phyloP scores from a whole-genome alignment of 2,797 vertebrate genomes.

The Enteromius thamalakanensis region DNA sequence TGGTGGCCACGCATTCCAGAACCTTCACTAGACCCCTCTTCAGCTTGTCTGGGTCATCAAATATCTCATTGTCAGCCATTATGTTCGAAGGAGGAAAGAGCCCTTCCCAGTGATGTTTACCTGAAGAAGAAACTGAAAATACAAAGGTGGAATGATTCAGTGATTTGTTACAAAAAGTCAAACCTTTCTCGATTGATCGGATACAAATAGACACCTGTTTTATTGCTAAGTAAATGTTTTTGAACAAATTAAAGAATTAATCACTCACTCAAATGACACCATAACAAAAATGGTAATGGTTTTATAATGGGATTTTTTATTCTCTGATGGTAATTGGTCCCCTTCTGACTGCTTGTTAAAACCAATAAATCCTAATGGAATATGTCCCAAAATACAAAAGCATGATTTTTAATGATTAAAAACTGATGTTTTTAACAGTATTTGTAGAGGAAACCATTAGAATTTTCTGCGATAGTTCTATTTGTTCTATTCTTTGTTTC shows the following conservation, averaged over 20 bases:
- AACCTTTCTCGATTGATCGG: neutral
- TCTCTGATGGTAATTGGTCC: too few relatives aligned
- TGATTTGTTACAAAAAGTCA: too few relatives aligned
- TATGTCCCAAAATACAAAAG: too few relatives aligned
- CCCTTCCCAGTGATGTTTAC: neutral
- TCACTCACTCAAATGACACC: neutral
- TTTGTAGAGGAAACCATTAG: too few relatives aligned
- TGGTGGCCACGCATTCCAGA: slow-evolving; percentile 76
- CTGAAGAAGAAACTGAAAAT: slow-evolving; percentile 8
- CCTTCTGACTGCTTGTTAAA: too few relatives aligned
- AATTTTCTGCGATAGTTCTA: too few relatives aligned
- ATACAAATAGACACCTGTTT: too few relatives aligned
- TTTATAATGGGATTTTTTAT: too few relatives aligned
- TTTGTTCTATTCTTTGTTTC: neutral
- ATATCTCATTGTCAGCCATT: slow-evolving; percentile 63
- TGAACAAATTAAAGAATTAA: neutral
- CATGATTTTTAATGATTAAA: too few relatives aligned
- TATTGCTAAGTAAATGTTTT: neutral
- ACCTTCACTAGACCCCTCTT: slow-evolving; percentile 76
- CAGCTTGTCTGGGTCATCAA: slow-evolving; percentile 73
- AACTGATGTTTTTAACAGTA: too few relatives aligned
- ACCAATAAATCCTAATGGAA: too few relatives aligned
- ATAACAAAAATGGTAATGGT: too few relatives aligned
- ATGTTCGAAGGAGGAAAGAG: slow-evolving; percentile 6
- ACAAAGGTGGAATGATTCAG: neutral